Conservation (phyloP, 2,888 invertebrate species). For the Neocrepidodera transversa region DNA sequence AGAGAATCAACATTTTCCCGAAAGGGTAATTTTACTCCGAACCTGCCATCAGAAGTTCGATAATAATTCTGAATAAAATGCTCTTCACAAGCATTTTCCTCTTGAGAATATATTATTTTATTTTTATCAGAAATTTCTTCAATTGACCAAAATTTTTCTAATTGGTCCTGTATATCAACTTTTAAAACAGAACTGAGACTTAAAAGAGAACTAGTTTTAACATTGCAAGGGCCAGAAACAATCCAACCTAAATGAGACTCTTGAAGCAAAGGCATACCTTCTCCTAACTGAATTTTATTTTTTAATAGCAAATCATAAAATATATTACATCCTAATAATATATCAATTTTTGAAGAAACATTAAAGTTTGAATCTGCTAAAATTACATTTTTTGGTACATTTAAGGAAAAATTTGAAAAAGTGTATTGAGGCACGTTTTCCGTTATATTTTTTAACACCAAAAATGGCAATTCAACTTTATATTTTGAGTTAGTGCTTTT, state of each 20-base stretch:
- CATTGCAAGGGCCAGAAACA: slow-evolving; percentile 3
- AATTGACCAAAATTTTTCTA: slow-evolving; percentile 6
- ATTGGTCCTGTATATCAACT: slow-evolving; percentile 9
- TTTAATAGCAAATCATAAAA: slow-evolving; percentile 11
- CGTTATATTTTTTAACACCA: slow-evolving; percentile 5
- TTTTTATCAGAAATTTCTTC: slow-evolving; percentile 11
- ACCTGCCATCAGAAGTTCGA: slow-evolving; percentile 12
- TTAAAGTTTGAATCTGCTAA: slow-evolving; percentile 3
- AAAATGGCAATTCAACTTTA: slow-evolving; percentile 5
- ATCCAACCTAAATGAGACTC: slow-evolving; percentile 12
- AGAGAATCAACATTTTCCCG: slow-evolving; percentile 1
- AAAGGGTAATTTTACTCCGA: slow-evolving; percentile 17
- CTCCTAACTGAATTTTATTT: slow-evolving; percentile 5
- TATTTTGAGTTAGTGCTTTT: slow-evolving; percentile 1
- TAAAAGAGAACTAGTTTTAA: not conserved
- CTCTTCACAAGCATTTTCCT: slow-evolving; percentile 31
- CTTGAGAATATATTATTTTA: not conserved
- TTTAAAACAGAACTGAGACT: not conserved
- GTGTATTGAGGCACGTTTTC: slow-evolving; percentile 17
- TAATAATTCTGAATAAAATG: slow-evolving; percentile 18
- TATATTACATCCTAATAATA: slow-evolving; percentile 1
- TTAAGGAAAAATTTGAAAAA: not conserved
- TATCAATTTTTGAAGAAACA: not conserved
- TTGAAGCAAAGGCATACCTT: slow-evolving; percentile 5
- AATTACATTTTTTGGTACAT: slow-evolving; percentile 6